These are phyloP conservation scores for Lophius piscatorius DNA, from an alignment of 2,113 vertebrate species.

Conservation along the genomic window DNA sequence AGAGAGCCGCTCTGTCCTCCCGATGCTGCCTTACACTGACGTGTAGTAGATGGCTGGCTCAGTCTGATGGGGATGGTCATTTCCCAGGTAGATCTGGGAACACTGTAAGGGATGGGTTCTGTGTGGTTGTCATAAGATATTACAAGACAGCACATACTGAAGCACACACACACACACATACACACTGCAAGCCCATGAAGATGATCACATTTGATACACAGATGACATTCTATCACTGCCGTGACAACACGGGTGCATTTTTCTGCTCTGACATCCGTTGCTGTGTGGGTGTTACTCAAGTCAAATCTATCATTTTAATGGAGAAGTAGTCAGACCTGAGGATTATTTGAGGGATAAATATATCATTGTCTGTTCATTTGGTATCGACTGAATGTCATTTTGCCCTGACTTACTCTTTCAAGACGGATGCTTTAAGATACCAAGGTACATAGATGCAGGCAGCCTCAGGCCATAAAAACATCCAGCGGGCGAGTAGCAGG, in stretches of 20 bases:
- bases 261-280: constrained; percentile 71
- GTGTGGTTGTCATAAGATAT: constrained; percentile 70
- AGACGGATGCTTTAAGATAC: constrained; percentile 53
- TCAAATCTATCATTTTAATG: constrained; percentile 81
- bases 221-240: constrained; percentile 77
- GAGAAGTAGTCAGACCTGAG: constrained; percentile 77
- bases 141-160: constrained; percentile 61
- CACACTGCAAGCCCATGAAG: constrained; percentile 69
- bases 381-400: constrained; percentile 68
- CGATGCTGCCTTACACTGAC: constrained; percentile 54
- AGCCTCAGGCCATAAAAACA: constrained; percentile 21
- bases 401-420: constrained; percentile 63
- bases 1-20: constrained; percentile 37
- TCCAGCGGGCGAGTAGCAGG: constrained; percentile 18
- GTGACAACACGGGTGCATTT: constrained; percentile 75
- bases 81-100: constrained; percentile 73
- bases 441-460: constrained; percentile 33
- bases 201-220: constrained; percentile 83
- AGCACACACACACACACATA: constrained; percentile 54
- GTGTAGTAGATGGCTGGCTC: constrained; percentile 57
- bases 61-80: constrained; percentile 70
- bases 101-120: constrained; percentile 66
- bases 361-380: constrained; percentile 67
- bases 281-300: constrained; percentile 78
- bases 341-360: constrained; percentile 79